Conservation (phyloP, 2,888 invertebrate genomes). For the Parnassius mnemosyne region DNA sequence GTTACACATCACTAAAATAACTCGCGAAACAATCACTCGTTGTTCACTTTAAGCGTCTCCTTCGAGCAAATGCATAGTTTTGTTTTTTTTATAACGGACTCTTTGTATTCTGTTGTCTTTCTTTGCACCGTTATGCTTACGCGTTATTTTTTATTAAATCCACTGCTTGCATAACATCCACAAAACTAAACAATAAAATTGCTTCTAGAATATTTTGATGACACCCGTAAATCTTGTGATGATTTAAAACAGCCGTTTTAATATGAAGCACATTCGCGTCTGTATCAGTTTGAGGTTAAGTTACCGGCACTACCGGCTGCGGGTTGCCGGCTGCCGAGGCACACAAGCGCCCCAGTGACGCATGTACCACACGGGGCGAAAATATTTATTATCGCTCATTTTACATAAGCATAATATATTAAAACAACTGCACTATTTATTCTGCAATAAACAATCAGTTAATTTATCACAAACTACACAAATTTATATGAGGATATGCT, state of each 20-base stretch:
- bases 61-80: conserved; percentile 30
- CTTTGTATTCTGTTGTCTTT: conserved; percentile 37
- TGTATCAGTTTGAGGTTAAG: conserved; percentile 79
- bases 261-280: conserved; percentile 74
- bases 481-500: too few relatives aligned
- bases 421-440: conserved; percentile 15
- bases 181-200: not conserved
- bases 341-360: conserved; percentile 56
- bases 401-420: conserved; percentile 21
- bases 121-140: conserved; percentile 34
- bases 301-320: conserved; percentile 75
- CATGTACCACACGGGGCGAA: conserved; percentile 58
- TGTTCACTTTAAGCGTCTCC: conserved; percentile 19
- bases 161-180: not conserved
- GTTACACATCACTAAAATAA: conserved; percentile 41
- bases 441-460: not conserved
- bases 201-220: not conserved
- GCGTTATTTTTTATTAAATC: not conserved
- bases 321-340: conserved; percentile 65
- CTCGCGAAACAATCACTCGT: conserved; percentile 23
- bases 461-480: too few relatives aligned
- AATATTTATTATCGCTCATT: conserved; percentile 33
- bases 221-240: conserved; percentile 29
- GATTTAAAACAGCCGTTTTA: conserved; percentile 60
- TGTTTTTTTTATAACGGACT: conserved; percentile 30